Evolutionary conservation across 2,888 invertebrate species (phyloP).

Genomic region (Heliconius sara): DNA sequence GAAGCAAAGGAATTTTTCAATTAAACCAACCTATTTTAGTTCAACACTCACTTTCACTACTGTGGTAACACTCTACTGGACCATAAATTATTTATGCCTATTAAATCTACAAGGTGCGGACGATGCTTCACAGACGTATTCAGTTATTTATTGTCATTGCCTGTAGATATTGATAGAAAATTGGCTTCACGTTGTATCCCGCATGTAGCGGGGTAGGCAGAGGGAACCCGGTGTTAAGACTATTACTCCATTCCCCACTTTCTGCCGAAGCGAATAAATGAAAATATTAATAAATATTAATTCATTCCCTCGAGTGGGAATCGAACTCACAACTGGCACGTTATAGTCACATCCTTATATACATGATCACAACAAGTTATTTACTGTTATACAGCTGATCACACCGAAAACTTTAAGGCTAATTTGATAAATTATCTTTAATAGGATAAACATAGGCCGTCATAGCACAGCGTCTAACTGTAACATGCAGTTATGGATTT

Average conservation of each 20-base stretch:
- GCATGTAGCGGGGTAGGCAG: too few relatives aligned
- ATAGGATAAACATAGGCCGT: background rate
- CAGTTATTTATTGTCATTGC: conserved; percentile 8
- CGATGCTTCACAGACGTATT: conserved; percentile 1
- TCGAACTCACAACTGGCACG: too few relatives aligned
- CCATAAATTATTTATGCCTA: conserved; percentile 11
- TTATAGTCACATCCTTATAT: too few relatives aligned
- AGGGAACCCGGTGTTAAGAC: too few relatives aligned
- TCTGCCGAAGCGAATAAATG: too few relatives aligned
- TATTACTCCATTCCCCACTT: too few relatives aligned
- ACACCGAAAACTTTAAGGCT: background rate
- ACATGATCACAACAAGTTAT: background rate
- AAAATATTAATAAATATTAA: too few relatives aligned
- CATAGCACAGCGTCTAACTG: too few relatives aligned
- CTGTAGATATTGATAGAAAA: background rate
- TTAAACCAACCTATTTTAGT: background rate
- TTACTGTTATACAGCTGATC: background rate
- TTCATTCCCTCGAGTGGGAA: too few relatives aligned
- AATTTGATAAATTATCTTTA: conserved; percentile 12
- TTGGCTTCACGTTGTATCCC: too few relatives aligned
- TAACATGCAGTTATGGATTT: too few relatives aligned
- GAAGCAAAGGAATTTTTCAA: background rate
- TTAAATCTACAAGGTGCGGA: conserved; percentile 6
- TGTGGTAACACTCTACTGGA: background rate
- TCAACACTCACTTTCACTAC: conserved; percentile 6